Evolutionary conservation across 2,888 invertebrate genomes (phyloP).

Genomic region (Eristalinus sepulchralis): DNA sequence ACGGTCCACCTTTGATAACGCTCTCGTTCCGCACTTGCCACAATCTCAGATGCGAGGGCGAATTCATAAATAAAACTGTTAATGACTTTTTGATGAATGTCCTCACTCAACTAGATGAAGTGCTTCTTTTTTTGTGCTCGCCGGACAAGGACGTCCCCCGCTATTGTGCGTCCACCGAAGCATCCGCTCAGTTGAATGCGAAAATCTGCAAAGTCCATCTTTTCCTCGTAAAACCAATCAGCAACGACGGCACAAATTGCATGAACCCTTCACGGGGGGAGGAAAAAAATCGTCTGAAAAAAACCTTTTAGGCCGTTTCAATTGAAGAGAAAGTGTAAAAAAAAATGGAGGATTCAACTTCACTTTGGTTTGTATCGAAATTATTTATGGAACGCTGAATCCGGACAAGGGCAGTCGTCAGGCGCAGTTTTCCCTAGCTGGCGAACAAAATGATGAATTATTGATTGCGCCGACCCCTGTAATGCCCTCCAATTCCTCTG

Average conservation of each 20-base stretch:
- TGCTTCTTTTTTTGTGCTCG: neutral
- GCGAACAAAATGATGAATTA: slow-evolving; percentile 48
- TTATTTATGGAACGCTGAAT: neutral
- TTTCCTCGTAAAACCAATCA: neutral
- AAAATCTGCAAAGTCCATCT: neutral
- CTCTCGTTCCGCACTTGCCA: neutral
- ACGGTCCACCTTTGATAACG: neutral
- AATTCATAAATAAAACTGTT: neutral
- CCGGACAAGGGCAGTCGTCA: neutral
- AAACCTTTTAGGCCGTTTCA: neutral
- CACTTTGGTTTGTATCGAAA: neutral
- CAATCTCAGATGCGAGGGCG: neutral
- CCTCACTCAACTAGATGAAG: neutral
- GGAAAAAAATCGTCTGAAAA: neutral
- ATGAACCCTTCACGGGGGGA: neutral
- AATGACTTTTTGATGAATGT: neutral
- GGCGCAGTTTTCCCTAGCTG: neutral
- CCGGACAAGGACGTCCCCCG: neutral
- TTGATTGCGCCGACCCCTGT: slow-evolving; percentile 51
- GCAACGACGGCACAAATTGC: neutral
- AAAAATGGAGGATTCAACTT: neutral
- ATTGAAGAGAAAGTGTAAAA: neutral
- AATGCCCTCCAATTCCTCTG: neutral
- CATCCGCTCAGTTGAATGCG: neutral
- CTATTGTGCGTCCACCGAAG: neutral